Evolutionary conservation across 2,888 invertebrate species (phyloP), one percentile per base, ranked within the genome.

Genomic region (Antitype chi): DNA sequence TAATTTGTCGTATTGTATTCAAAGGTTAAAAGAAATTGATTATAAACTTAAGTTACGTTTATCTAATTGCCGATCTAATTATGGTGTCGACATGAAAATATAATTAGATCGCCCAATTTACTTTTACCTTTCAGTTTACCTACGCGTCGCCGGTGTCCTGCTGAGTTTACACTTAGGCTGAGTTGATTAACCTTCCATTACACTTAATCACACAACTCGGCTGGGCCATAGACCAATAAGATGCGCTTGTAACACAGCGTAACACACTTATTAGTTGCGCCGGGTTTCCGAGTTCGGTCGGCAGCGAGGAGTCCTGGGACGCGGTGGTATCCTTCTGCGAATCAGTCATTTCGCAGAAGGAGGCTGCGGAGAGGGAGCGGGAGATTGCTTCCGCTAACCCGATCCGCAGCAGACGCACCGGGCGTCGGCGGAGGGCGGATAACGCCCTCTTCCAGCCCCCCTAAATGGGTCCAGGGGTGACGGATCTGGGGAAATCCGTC

Each of bases 31-130:
- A 53, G 0, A 49, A 25, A 1, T 80, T 74, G 4, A 25, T 73
- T 59, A 53, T 64, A 53, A 25, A 32, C 15, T 28, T 25, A 53
- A 38, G 32, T 59, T 25, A 66, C 25, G 1, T 25, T 32, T 59
- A 57, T 47, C 32, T 75, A 66, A 63, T 59, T 64, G 38, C 28
- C 17, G 57, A 64, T 55, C 53, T 64, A 60, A 70, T 80, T 59
- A 74, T 32, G 47, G 59, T 28, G 55, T 80, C 53, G 28, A 60
- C 8, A 15, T 49, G n/a, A 8, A 59, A 49, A 60, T 80, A 23
- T 3, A 68, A 47, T 52, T n/a, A 49, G n/a, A 79, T 63, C 43
- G 5, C 11, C 8, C 20, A 23, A 53, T 69, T 64, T 59, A 59
- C 43, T 57, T 64, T 71, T 73, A 63, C 20, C 20, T 67, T 17